Conservation (phyloP, 2,797 vertebrate species). For the Notolabrus celidotus region DNA sequence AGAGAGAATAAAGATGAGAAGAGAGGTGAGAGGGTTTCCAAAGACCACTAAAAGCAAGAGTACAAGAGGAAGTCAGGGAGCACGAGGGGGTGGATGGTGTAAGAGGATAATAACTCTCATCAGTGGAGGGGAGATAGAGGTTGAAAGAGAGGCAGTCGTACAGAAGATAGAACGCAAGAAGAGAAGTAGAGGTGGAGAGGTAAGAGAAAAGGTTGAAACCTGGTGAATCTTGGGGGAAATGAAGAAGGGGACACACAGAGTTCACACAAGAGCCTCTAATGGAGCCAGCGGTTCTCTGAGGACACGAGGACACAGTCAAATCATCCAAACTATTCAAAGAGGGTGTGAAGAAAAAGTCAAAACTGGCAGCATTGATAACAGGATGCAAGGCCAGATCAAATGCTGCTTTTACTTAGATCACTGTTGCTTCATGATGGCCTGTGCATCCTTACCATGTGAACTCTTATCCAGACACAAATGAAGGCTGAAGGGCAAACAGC, state of each 20-base stretch:
- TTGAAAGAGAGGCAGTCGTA: constrained; percentile 17
- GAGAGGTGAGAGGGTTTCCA: constrained; percentile 34
- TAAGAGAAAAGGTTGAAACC: constrained; percentile 41
- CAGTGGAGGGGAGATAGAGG: constrained; percentile 48
- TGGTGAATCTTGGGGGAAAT: constrained; percentile 34
- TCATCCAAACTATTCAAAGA: constrained; percentile 18
- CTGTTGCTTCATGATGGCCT: not conserved
- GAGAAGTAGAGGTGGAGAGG: constrained; percentile 42
- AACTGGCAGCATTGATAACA: constrained; percentile 1
- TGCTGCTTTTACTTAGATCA: constrained; percentile 5
- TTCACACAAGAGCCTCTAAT: constrained; percentile 47
- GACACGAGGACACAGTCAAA: constrained; percentile 26
- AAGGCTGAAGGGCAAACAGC: not conserved
- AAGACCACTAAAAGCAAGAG: constrained; percentile 54
- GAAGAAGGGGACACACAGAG: constrained; percentile 27
- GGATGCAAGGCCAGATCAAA: constrained; percentile 15
- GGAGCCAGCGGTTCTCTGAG: constrained; percentile 28
- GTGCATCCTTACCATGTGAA: not conserved
- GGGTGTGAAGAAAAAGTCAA: not conserved
- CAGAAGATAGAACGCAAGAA: constrained; percentile 22
- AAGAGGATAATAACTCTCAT: constrained; percentile 69
- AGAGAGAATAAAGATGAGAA: constrained; percentile 26
- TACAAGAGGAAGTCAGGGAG: constrained; percentile 39
- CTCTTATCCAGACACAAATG: not conserved
- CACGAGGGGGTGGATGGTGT: constrained; percentile 31